These are phyloP conservation scores for Enteromius paludinosus DNA, from an alignment of 2,797 vertebrate genomes.

Conservation along the genomic window DNA sequence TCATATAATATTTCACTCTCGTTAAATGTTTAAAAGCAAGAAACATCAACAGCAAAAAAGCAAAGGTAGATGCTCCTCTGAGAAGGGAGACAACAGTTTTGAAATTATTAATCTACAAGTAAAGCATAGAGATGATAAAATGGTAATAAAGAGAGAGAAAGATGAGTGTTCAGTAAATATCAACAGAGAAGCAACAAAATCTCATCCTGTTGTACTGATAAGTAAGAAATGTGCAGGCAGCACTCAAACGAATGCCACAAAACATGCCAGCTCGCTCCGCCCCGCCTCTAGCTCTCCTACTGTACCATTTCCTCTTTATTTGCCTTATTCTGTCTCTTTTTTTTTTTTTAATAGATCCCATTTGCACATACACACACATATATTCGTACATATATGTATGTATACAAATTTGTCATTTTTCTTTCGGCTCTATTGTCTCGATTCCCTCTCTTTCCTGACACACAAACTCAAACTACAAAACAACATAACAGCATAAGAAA, in stretches of 20 bases:
- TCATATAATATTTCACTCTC: not conserved
- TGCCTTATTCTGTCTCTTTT: not conserved
- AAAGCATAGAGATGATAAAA: conserved; percentile 71
- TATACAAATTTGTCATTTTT: conserved; percentile 25
- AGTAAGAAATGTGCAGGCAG: conserved; percentile 52
- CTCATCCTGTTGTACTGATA: conserved; percentile 58
- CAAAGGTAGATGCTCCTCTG: conserved; percentile 55
- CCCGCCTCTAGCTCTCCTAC: conserved; percentile 30
- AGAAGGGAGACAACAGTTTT: conserved; percentile 62
- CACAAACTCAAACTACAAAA: conserved; percentile 36
- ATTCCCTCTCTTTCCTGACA: conserved; percentile 9
- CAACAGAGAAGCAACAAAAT: not conserved
- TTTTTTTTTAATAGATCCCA: not conserved
- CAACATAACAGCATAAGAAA: conserved; percentile 63
- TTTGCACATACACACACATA: not conserved
- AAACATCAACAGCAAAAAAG: conserved; percentile 55
- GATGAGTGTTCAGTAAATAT: conserved; percentile 2
- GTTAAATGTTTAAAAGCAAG: conserved; percentile 42
- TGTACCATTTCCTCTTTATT: not conserved
- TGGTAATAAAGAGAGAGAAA: not conserved
- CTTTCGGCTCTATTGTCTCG: conserved; percentile 8
- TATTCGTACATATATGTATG: not conserved
- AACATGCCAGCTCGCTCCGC: conserved; percentile 46
- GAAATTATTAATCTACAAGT: conserved; percentile 90
- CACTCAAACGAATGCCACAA: conserved; percentile 47